A percentile compares a stretch with the other conserved stretches of the same genome.
Conservation (phyloP, 1,140 invertebrate genomes). For the Brachionus calyciflorus region DNA sequence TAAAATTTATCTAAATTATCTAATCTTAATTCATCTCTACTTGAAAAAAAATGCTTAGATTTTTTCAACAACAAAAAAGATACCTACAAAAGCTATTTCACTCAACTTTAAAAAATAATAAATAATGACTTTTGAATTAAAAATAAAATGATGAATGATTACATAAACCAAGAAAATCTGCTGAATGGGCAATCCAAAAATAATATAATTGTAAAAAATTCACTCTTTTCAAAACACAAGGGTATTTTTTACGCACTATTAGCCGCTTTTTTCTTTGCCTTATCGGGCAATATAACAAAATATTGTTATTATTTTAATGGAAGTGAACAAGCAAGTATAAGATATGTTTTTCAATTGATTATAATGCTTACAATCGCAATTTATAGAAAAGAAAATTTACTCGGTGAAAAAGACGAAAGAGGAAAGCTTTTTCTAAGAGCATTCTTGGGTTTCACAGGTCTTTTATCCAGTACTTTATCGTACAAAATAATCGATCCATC, state of each 20-base stretch:
- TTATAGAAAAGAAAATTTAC: neutral
- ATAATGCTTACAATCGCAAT: neutral
- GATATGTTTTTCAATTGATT: constrained; percentile 30
- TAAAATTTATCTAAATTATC: too few species aligned
- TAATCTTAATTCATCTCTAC: too few species aligned
- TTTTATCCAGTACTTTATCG: neutral
- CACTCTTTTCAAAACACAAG: too few species aligned
- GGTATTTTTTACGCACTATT: neutral
- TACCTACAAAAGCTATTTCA: too few species aligned
- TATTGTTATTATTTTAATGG: constrained; percentile 17
- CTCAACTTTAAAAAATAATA: too few species aligned
- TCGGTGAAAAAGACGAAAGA: neutral
- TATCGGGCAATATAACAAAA: neutral
- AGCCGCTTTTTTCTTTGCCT: neutral
- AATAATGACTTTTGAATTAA: too few species aligned
- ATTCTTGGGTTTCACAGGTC: constrained; percentile 3
- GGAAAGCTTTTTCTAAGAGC: constrained; percentile 8
- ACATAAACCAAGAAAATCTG: too few species aligned
- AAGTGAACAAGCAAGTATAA: neutral
- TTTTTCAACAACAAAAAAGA: too few species aligned
- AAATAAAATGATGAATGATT: too few species aligned
- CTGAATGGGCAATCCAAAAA: too few species aligned
- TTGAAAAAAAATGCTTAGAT: too few species aligned
- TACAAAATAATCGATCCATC: constrained; percentile 40
- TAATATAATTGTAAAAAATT: too few species aligned